Evolutionary conservation across 2,113 vertebrate genomes (phyloP).

Genomic region (Melanocharis versteri): DNA sequence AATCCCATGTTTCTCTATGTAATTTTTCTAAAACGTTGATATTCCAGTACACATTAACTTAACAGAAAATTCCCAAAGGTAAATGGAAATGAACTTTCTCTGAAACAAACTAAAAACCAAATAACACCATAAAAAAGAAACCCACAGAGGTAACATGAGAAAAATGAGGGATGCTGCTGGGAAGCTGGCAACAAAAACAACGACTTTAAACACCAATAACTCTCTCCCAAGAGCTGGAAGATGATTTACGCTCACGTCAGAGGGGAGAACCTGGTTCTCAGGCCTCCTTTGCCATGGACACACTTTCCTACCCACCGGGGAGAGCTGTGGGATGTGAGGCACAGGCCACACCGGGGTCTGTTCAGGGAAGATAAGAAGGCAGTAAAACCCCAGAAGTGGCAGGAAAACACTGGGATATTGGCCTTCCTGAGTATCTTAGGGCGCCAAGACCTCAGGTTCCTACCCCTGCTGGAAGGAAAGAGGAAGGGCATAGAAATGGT

Average conservation of each 20-base stretch:
- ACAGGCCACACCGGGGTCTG: rapidly evolving
- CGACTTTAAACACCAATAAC: not conserved
- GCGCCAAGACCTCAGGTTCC: not conserved
- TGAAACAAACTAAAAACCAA: not conserved
- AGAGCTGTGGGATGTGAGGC: not conserved
- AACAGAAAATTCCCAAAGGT: not conserved
- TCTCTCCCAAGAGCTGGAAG: not conserved
- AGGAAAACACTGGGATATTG: not conserved
- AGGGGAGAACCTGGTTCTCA: not conserved
- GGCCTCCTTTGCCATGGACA: not conserved
- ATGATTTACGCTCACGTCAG: not conserved
- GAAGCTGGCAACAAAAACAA: not conserved
- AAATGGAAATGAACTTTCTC: not conserved
- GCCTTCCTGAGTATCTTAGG: not conserved
- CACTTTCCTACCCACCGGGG: rapidly evolving
- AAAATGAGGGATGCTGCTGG: not conserved
- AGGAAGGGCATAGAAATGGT: not conserved
- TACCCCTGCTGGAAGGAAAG: not conserved
- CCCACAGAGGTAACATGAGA: not conserved
- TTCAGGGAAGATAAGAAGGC: not conserved
- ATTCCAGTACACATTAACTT: not conserved
- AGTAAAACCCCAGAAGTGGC: not conserved
- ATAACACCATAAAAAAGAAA: not conserved
- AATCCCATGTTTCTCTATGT: not conserved
- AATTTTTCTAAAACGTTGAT: not conserved